Conservation (phyloP, 2,888 invertebrate genomes). For the Philereme transversata region DNA sequence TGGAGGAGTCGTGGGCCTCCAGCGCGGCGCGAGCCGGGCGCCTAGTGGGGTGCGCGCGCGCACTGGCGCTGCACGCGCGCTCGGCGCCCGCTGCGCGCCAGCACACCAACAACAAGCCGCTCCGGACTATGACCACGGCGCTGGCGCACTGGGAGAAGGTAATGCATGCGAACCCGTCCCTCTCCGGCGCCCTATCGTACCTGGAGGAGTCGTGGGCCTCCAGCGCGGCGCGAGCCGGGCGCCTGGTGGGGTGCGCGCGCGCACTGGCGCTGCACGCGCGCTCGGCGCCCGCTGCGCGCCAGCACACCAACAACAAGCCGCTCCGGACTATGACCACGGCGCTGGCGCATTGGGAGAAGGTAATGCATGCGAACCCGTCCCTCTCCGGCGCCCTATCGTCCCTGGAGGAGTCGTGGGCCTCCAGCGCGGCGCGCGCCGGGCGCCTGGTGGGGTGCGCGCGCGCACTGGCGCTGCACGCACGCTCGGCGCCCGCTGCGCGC, state of each 20-base stretch:
- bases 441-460: conserved; percentile 68
- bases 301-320: conserved; percentile 85
- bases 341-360: conserved; percentile 75
- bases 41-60: conserved; percentile 68
- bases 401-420: conserved; percentile 44
- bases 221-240: conserved; percentile 76
- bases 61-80: conserved; percentile 40
- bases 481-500: conserved; percentile 76
- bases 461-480: conserved; percentile 31
- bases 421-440: conserved; percentile 76
- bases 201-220: conserved; percentile 43
- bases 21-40: conserved; percentile 76
- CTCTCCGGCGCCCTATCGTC: conserved; percentile 82
- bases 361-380: conserved; percentile 87
- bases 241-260: conserved; percentile 68
- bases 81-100: conserved; percentile 76
- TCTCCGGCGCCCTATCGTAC: conserved; percentile 82
- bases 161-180: conserved; percentile 87
- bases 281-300: conserved; percentile 76
- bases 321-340: conserved; percentile 85
- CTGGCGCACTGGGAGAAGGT: conserved; percentile 75
- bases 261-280: conserved; percentile 31
- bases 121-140: conserved; percentile 84
- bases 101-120: conserved; percentile 85
- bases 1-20: conserved; percentile 42